A percentile compares a stretch with the other conserved stretches of the same genome.
phyloP scores from a whole-genome alignment of 2,797 vertebrate species.

The Argya squamiceps region DNA sequence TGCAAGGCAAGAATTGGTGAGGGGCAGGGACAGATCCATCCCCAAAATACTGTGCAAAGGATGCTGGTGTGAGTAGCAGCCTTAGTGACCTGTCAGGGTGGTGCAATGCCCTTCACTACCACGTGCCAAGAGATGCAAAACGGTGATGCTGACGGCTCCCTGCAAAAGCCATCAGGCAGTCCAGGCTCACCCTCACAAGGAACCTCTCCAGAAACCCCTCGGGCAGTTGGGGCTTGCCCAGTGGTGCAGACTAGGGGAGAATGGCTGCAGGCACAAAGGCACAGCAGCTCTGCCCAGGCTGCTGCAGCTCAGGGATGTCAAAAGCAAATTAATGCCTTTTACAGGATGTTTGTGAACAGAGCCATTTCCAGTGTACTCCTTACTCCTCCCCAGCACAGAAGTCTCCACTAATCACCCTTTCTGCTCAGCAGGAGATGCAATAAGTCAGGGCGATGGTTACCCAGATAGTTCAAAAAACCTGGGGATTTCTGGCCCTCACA shows the following conservation, averaged over 20 bases:
- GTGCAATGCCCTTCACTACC: not conserved
- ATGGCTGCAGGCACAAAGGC: not conserved
- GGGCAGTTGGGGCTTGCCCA: fast-evolving
- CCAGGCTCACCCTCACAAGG: fast-evolving
- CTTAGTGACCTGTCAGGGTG: fast-evolving
- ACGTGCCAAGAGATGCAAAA: fast-evolving
- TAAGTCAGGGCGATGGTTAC: fast-evolving
- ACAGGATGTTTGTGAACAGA: not conserved
- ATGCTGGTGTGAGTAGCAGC: not conserved
- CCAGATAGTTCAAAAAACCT: not conserved
- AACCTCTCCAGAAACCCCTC: fast-evolving
- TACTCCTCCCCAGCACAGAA: not conserved
- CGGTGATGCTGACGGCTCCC: fast-evolving
- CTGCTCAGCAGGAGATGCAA: not conserved
- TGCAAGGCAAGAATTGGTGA: not conserved
- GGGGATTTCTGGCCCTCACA: not conserved
- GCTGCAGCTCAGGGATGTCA: not conserved
- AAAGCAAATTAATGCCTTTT: fast-evolving
- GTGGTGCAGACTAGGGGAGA: fast-evolving
- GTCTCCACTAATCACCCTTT: not conserved
- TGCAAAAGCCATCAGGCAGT: fast-evolving
- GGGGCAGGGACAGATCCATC: not conserved
- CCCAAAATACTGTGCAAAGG: not conserved
- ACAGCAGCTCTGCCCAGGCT: not conserved
- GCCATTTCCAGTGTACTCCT: not conserved